These are phyloP conservation scores for Epinotia demarniana DNA, from an alignment of 2,888 invertebrate species.

Conservation along the genomic window DNA sequence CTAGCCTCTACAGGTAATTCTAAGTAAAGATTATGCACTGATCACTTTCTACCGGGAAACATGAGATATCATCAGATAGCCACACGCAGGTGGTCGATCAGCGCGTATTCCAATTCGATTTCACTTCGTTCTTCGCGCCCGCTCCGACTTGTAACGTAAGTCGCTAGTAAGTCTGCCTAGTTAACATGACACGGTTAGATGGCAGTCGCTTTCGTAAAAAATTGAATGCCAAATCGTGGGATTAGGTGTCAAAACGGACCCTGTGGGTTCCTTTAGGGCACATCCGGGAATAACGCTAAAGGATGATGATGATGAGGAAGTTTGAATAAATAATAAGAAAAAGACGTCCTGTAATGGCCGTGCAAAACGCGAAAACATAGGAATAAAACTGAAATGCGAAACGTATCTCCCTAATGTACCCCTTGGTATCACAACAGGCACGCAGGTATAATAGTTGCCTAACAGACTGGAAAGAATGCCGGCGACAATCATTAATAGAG, in stretches of 20 bases:
- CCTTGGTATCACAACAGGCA: neutral
- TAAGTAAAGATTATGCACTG: conserved; percentile 17
- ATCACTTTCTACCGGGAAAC: conserved; percentile 33
- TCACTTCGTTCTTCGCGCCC: no score
- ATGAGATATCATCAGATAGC: conserved; percentile 14
- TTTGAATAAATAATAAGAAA: no score
- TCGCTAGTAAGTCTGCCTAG: no score
- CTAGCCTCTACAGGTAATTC: neutral
- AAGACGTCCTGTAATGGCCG: no score
- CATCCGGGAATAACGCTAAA: no score
- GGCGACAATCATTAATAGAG: conserved; percentile 27
- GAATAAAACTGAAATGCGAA: neutral
- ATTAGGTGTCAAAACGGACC: no score
- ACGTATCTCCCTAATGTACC: neutral
- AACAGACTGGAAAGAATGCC: conserved; percentile 34
- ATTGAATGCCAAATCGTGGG: no score
- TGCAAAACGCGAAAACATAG: neutral
- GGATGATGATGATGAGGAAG: no score
- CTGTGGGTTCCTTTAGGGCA: no score
- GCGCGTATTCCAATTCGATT: neutral
- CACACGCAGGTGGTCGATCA: conserved; percentile 2
- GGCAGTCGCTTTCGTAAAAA: no score
- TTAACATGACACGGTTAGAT: no score
- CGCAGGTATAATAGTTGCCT: conserved; percentile 16
- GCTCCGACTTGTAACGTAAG: no score